Evolutionary conservation across 2,797 vertebrate genomes (phyloP), one percentile per base, ranked within the genome.

Genomic region (Spinus olivaceus): DNA sequence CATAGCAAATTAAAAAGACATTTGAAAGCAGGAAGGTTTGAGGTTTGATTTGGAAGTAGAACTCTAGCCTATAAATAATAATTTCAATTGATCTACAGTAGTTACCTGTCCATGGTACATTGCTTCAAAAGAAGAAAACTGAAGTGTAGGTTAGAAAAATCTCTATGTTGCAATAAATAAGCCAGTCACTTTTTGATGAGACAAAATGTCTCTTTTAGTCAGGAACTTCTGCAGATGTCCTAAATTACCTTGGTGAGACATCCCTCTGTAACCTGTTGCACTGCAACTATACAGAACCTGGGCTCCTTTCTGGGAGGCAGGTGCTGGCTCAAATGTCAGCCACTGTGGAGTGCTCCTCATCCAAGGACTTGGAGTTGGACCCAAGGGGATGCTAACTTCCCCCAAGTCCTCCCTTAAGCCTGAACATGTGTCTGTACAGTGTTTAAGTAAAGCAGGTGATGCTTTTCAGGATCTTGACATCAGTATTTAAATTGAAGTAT

Each of bases 91-190:
- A 63, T 78, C 66, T 81, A 6, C 47, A 21, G 30, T 56, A 33
- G 24, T 64, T 91, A 37, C 24, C 57, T 91, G 41, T 30, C 79
- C 21, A 20, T 63, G 46, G 22, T 70, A 82, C 17, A 12, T 61
- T 70, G 49, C 67, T 96, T 92, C 65, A 90, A 71, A 92, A 92
- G 69, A 83, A 66, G 49, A 86, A 86, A 47, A 39, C 37, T 47
- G 50, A 64, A 69, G 25, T 19, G 12, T 64, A 33, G 32, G 14
- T 57, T 53, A 71, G 59, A 71, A 85, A 20, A 72, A 64, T 33
- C 33, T 69, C 32, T 8, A 7, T 12, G 7, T 72, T 82, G 80
- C 64, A 88, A 54, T 53, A 85, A 92, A 72, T 42, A 92, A 73
- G 13, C 16, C 16, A 54, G 47, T 30, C 6, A 16, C 19, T 70